A percentile compares a stretch with the other conserved stretches of the same genome.
phyloP scores from a whole-genome alignment of 2,888 invertebrate species.

The Hypselothyrea guttata region DNA sequence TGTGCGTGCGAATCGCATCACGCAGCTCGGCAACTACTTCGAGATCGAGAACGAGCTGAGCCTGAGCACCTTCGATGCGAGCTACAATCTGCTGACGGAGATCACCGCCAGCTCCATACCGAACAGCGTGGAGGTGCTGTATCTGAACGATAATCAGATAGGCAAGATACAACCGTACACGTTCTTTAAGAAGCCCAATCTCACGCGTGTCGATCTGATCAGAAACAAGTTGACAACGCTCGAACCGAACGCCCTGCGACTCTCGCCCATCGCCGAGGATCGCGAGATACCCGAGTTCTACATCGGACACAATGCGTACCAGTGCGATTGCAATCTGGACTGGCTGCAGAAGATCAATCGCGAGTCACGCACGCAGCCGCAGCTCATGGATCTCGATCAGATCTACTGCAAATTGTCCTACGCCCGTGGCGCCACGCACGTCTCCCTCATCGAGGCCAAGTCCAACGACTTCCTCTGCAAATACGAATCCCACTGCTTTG shows the following conservation, averaged over 20 bases:
- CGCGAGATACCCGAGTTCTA: constrained; percentile 93
- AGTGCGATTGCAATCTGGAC: constrained; percentile 97
- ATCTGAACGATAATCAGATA: constrained; percentile 94
- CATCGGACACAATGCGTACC: constrained; percentile 96
- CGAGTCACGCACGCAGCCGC: constrained; percentile 91
- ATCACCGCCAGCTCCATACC: constrained; percentile 91
- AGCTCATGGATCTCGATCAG: constrained; percentile 93
- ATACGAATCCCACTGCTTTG: constrained; percentile 96
- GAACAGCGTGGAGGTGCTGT: constrained; percentile 91
- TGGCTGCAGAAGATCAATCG: constrained; percentile 96
- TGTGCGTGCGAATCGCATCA: constrained; percentile 92
- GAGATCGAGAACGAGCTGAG: constrained; percentile 88
- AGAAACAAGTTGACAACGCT: constrained; percentile 95
- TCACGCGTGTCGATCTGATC: constrained; percentile 95
- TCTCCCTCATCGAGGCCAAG: constrained; percentile 92
- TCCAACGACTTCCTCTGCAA: constrained; percentile 95
- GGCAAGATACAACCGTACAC: constrained; percentile 93
- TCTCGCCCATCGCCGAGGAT: constrained; percentile 90
- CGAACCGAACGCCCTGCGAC: constrained; percentile 93
- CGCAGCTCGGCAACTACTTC: constrained; percentile 90
- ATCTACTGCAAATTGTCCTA: constrained; percentile 94
- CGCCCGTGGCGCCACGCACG: constrained; percentile 91
- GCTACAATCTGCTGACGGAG: constrained; percentile 92
- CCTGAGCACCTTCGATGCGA: constrained; percentile 92
- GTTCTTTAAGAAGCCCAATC: constrained; percentile 93